These are phyloP conservation scores for Abrostola tripartita DNA, from an alignment of 2,888 invertebrate species.

Conservation along the genomic window DNA sequence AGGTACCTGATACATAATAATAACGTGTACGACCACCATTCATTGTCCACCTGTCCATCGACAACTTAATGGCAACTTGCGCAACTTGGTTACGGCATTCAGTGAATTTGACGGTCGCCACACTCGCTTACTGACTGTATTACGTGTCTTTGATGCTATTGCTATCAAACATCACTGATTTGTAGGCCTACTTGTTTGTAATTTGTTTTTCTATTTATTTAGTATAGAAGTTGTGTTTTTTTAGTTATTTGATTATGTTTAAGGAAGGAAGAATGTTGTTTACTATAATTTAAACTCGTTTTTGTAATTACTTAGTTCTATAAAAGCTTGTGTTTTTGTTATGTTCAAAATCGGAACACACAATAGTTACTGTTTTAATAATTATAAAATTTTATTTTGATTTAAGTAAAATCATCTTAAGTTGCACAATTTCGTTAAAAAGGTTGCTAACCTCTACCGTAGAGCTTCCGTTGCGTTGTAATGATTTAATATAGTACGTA, in stretches of 20 bases:
- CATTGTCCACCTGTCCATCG: conserved; percentile 33
- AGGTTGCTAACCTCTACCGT: conserved; percentile 8
- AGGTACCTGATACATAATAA: neutral
- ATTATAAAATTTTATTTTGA: too few species aligned
- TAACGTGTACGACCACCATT: conserved; percentile 24
- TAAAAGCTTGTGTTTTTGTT: too few species aligned
- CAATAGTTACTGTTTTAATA: too few species aligned
- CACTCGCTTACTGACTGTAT: conserved; percentile 41
- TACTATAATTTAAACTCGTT: too few species aligned
- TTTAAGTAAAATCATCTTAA: too few species aligned
- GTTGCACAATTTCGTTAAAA: neutral
- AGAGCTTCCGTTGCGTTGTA: conserved; percentile 31
- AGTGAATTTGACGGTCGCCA: conserved; percentile 60
- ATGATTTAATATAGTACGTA: conserved; percentile 67
- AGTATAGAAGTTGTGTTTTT: neutral
- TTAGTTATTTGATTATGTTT: neutral
- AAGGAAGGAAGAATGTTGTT: neutral
- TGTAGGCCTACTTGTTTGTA: neutral
- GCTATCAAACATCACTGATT: conserved; percentile 22
- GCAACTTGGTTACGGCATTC: conserved; percentile 55
- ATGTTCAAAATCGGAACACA: too few species aligned
- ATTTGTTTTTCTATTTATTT: neutral
- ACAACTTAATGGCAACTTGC: conserved; percentile 37
- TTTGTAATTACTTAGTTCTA: too few species aligned
- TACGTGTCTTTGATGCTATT: conserved; percentile 42